These are phyloP conservation scores for Caenorhabditis zanzibari DNA, from an alignment of 2,888 invertebrate species.

Conservation along the genomic window DNA sequence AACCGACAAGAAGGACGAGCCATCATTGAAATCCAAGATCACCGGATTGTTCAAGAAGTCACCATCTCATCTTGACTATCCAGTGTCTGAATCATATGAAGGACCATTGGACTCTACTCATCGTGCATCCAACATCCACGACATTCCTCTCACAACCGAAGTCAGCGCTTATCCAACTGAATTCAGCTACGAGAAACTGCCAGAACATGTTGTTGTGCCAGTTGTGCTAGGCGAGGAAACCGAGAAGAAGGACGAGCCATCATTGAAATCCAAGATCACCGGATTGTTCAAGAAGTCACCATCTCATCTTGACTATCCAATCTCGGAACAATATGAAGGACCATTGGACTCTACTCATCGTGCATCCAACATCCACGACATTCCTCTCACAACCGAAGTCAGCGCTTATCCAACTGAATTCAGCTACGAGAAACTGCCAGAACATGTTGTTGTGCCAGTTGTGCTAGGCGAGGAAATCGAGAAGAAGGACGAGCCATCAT, in stretches of 20 bases:
- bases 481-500: constrained; percentile 33
- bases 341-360: constrained; percentile 33
- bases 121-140: constrained; percentile 25
- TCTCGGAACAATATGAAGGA: constrained; percentile 48
- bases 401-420: constrained; percentile 61
- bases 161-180: constrained; percentile 30
- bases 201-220: constrained; percentile 16
- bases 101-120: constrained; percentile 34
- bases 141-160: constrained; percentile 20
- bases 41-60: constrained; percentile 48
- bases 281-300: constrained; percentile 66
- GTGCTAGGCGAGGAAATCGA: constrained; percentile 33
- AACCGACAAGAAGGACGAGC: constrained; percentile 52
- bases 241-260: constrained; percentile 40
- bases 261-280: constrained; percentile 36
- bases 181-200: constrained; percentile 39
- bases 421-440: constrained; percentile 34
- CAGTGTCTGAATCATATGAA: constrained; percentile 26
- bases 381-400: constrained; percentile 64
- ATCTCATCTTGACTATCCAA: constrained; percentile 58
- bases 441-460: constrained; percentile 3
- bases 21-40: constrained; percentile 62
- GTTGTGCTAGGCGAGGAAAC: constrained; percentile 29
- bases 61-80: constrained; percentile 42
- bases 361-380: constrained; percentile 62